Evolutionary conservation across 2,888 invertebrate species (phyloP), one percentile per base, ranked within the genome.

Genomic region (Coelinius sp.): DNA sequence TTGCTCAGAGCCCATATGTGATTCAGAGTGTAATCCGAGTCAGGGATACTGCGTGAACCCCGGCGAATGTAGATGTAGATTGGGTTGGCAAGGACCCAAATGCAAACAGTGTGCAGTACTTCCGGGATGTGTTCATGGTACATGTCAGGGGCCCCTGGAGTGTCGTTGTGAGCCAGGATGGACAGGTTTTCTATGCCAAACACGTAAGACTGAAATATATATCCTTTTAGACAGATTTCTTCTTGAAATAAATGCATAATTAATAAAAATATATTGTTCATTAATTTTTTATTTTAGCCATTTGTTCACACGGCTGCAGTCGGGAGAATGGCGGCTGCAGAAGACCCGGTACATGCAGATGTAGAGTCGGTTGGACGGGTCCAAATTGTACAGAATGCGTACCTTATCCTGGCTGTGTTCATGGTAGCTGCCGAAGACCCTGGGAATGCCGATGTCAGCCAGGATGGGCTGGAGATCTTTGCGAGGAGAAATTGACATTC

Each of bases 141-240:
- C 92, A 83, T 98, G 97, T 87, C 92, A 93, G 78, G 94, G 95
- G 85, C 96, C 97, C 2, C 90, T 96, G 41, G 95, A 97, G 87
- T 98, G 98, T 89, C 94, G 93, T 84, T 98, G 98, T 85, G 89
- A 93, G 68, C 93, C 95, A 2, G 97, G 97, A n/a, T 98, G 94
- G 91, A 96, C 95, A 10, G 97, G 97, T 72, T 90, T 96, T 71
- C 88, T 96, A 66, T 96, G 95, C 81, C 95, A 97, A 88, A 94
- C 93, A 78, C 94, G 97, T 97, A 88, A 92, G 93, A 62, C 14
- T 14, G 14, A n/a, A 44, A 24, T 4, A 56, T 10, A n/a, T 31
- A n/a, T n/a, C n/a, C 7, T 10, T 25, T 8, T 20, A 7, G 22
- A 49, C n/a, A 8, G 0, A 25, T 31, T 24, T 35, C n/a, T n/a